Percentiles rank a stretch among this genome's conserved stretches.
Conservation (phyloP, 1,140 invertebrate genomes). For the Pseudomyrmex concolor region DNA sequence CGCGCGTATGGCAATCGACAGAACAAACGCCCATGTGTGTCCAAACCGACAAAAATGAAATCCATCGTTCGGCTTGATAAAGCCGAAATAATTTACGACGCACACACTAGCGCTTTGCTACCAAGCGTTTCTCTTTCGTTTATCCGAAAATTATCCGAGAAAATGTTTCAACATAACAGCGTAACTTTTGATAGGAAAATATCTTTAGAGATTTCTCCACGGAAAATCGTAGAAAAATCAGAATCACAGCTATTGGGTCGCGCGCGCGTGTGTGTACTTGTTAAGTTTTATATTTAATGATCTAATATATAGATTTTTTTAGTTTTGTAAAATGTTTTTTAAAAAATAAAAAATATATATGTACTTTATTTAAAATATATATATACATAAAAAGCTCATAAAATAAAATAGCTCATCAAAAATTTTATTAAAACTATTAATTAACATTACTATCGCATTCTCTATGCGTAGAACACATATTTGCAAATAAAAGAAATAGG, state of each 20-base stretch:
- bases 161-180: not conserved
- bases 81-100: conserved; percentile 43
- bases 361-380: no score
- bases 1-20: not conserved
- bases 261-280: no score
- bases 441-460: not conserved
- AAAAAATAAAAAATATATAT: no score
- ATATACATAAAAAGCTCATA: no score
- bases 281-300: no score
- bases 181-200: not conserved
- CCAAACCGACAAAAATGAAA: conserved; percentile 32
- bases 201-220: conserved; percentile 12
- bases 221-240: no score
- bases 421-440: conserved; percentile 6
- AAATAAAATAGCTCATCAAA: no score
- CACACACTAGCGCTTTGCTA: not conserved
- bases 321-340: no score
- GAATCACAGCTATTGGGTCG: no score
- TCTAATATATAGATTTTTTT: no score
- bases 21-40: not conserved
- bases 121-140: conserved; percentile 16
- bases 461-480: not conserved
- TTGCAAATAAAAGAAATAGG: not conserved
- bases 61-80: conserved; percentile 39
- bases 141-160: conserved; percentile 26